Evolutionary conservation across 2,888 invertebrate genomes (phyloP).

Genomic region (Anaspis maculata): DNA sequence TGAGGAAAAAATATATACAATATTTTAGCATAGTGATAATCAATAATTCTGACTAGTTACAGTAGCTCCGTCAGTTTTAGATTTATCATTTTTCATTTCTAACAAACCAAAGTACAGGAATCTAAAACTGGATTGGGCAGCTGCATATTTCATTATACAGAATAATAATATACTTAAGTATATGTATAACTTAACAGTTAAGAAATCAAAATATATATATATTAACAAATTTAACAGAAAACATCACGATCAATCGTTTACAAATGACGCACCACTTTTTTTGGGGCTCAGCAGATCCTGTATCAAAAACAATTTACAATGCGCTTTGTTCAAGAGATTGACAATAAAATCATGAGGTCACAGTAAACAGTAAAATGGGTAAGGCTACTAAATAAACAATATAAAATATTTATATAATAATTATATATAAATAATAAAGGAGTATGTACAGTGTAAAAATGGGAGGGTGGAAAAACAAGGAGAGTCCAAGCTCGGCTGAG

Average conservation of each 20-base stretch:
- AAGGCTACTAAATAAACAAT: conserved; percentile 31
- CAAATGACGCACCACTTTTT: conserved; percentile 19
- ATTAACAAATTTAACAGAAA: conserved; percentile 28
- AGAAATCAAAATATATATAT: conserved; percentile 34
- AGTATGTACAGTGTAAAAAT: conserved; percentile 30
- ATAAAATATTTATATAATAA: conserved; percentile 36
- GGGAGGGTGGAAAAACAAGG: conserved; percentile 20
- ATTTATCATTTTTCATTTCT: conserved; percentile 24
- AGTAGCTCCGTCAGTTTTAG: conserved; percentile 38
- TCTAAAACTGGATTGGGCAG: conserved; percentile 37
- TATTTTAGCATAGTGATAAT: conserved; percentile 33
- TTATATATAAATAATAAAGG: conserved; percentile 27
- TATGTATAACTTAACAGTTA: conserved; percentile 39
- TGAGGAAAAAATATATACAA: conserved; percentile 34
- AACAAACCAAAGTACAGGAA: conserved; percentile 19
- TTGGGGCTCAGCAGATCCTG: conserved; percentile 30
- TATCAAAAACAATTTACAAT: no score
- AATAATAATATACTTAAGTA: conserved; percentile 36
- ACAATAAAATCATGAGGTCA: conserved; percentile 30
- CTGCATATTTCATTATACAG: conserved; percentile 40
- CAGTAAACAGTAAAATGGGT: conserved; percentile 33
- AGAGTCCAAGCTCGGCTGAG: no score
- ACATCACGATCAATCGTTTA: conserved; percentile 24
- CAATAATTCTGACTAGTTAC: conserved; percentile 36
- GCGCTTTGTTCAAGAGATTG: no score